Base-by-base conservation (phyloP, 2,888 invertebrate genomes). In the Dromius quadrimaculatus region DNA sequence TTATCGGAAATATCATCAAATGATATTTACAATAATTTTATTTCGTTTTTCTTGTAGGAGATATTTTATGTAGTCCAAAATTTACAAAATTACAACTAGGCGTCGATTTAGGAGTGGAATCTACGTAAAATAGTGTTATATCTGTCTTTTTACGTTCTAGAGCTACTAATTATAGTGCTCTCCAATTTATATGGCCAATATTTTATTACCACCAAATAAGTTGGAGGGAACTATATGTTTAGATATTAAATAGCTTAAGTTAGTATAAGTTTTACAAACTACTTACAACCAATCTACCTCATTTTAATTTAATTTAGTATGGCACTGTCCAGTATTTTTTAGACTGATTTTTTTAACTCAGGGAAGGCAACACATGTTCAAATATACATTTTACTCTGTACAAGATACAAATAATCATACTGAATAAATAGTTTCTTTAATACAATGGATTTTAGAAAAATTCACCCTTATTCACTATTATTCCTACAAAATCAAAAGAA, bases 291-390 rank as follows among this genome's bases (percentile, higher is more conserved):
- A 4, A 59, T 11, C 68, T 68, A 68, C 68, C 68, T 68, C 68
- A 68, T 57, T 36, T 22, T 66, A 59, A 43, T 41, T 59, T 59
- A 68, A 32, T 66, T 22, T 59, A 17, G 50, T 68, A 59, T 50
- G 50, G 8, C 28, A 22, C 22, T 71, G 71, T 73, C 70, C 66
- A 61, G 66, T 72, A 72, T 72, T 74, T 73, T 75, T 77, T 78
- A 78, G 78, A 79, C 79, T 78, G 79, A 78, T 77, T 78, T 76
- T 78, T 78, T 76, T 74, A 74, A 75, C 78, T 79, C 79, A 79
- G 79, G 78, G 78, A 78, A 76, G 71, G 74, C 75, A 43, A 43
- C 43, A 62, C 59, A 68, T 28, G 62, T 69, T 69, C 70, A 70
- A 62, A 68, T 54, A 23, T 68, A 68, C 68, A 66, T 23, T 63